A percentile compares a stretch with the other conserved stretches of the same genome.
These are phyloP conservation scores for Encarsia formosa DNA, from an alignment of 2,888 invertebrate species.

Conservation along the genomic window DNA sequence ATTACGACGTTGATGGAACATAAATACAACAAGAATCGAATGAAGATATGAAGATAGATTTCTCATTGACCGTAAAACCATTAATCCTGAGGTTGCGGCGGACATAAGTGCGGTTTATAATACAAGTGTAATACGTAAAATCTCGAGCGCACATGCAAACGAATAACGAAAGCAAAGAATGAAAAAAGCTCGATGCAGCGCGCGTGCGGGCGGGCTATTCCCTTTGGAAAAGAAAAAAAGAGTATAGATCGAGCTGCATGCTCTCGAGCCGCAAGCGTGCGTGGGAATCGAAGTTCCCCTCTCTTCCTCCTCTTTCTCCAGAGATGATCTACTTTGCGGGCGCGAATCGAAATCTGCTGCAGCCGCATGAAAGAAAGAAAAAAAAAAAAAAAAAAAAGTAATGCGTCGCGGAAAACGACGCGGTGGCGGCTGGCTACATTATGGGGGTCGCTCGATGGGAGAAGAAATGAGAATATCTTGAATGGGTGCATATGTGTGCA, in stretches of 20 bases:
- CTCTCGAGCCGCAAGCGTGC: not conserved
- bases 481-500: not conserved
- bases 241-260: not conserved
- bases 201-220: conserved; percentile 9
- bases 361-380: not conserved
- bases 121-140: no score
- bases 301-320: not conserved
- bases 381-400: conserved; percentile 4
- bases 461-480: not conserved
- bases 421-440: no score
- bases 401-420: conserved; percentile 2
- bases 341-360: conserved; percentile 21
- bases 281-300: conserved; percentile 14
- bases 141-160: no score
- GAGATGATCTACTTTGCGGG: conserved; percentile 19
- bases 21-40: no score
- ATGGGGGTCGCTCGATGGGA: no score
- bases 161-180: no score
- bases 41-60: no score
- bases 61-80: no score
- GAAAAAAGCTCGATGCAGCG: no score
- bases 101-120: no score
- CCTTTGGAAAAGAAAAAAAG: not conserved
- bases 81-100: no score
- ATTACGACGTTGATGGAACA: no score